A percentile compares a stretch with the other conserved stretches of the same genome.
Conservation (phyloP, 2,113 vertebrate species). For the chimpanzee (Pan troglodytes) region NHGRI_mPanTro3-v2.1_pri NC_072411.2:56870501-56871000, state of each 20-base stretch:
- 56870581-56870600: neutral
- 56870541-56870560: neutral
- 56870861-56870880: neutral
- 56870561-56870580: neutral
- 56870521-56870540: neutral
- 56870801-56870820: neutral
- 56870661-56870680: neutral
- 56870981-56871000: conserved; percentile 30
- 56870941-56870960: conserved; percentile 37
- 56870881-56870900: conserved; percentile 18
- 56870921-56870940: neutral
- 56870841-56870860: neutral
- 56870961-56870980: neutral
- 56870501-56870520: neutral
- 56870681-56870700: neutral
- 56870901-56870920: neutral
- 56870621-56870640: neutral
- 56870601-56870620: neutral
- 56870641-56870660: neutral
- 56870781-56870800: neutral
- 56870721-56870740: neutral
- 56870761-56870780: neutral
- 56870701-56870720: neutral
- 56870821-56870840: neutral
- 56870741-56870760: neutral